Evolutionary conservation across 2,888 invertebrate genomes (phyloP), one percentile per base, ranked within the genome.

Genomic region (Hetaerina titia): DNA sequence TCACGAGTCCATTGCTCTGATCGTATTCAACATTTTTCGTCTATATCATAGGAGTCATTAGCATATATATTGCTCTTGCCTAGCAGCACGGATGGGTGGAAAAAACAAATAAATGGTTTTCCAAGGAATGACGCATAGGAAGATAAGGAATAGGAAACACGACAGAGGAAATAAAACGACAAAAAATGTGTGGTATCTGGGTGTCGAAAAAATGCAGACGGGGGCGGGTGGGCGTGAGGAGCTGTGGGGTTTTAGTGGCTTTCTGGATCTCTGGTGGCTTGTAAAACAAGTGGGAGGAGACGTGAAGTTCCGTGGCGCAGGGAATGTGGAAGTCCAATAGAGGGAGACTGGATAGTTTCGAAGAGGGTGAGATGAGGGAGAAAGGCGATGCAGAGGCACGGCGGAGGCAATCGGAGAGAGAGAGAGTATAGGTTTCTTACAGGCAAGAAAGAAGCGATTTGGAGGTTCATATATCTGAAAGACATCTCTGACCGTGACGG

Each of bases 401-500:
- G 13, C n/a, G 57, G 4, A 31, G 19, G 57, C 19, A 69, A 15
- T 57, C 69, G 45, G 22, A 69, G 56, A 8, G 90, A 8, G 90
- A n/a, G 31, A 56, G 57, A 45, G 81, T 31, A 81, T 31, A 31
- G 69, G 92, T 45, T 64, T 92, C 92, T 56, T 74, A n/a, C 56
- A 7, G 74, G 74, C 90, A 45, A 69, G 45, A 17, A 69, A 69
- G 56, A 92, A 57, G 56, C 92, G 69, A 92, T 92, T 92, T 57
- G 64, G 90, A 31, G 64, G 64, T 64, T 22, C 63, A 89, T 89
- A 89, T n/a, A n/a, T 45, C 63, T 92, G 13, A 92, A 69, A 90
- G n/a, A 69, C 64, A 31, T 56, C 58, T 89, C 92, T 92, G 92
- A 69, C 92, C 56, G 90, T 92, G 92, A 92, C 92, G 69, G 69